These are phyloP conservation scores for Zaprionus tsacasi DNA, from an alignment of 1,140 invertebrate species.

Conservation along the genomic window DNA sequence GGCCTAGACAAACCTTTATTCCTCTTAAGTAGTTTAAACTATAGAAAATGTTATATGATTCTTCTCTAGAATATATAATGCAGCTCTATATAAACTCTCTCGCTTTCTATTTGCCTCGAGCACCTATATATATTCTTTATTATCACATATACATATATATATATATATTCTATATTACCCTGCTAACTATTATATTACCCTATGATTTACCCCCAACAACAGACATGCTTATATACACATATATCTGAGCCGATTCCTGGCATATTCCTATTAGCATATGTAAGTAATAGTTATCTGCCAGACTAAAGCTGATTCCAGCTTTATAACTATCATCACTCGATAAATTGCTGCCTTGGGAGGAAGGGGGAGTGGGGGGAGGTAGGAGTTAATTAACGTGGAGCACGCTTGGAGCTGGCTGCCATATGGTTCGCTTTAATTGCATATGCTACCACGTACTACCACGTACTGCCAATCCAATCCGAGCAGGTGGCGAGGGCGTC, in stretches of 20 bases:
- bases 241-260: background rate
- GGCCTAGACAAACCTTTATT: no score
- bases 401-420: background rate
- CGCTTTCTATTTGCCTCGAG: no score
- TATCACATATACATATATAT: no score
- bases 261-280: background rate
- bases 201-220: background rate
- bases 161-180: no score
- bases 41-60: no score
- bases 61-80: no score
- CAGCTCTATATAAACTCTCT: no score
- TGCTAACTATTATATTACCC: background rate
- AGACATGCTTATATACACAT: no score
- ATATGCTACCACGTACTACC: background rate
- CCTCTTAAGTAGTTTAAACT: no score
- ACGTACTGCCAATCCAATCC: background rate
- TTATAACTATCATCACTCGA: background rate
- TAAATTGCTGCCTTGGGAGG: background rate
- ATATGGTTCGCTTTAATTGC: conserved; percentile 7
- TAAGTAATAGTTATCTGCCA: background rate
- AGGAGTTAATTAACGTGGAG: background rate
- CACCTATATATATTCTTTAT: background rate
- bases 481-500: conserved; percentile 17
- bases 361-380: no score
- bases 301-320: background rate